A percentile compares a stretch with the other conserved stretches of the same genome.
Evolutionary conservation across 1,140 invertebrate species (phyloP).

Genomic region (Andricus grossulariae): DNA sequence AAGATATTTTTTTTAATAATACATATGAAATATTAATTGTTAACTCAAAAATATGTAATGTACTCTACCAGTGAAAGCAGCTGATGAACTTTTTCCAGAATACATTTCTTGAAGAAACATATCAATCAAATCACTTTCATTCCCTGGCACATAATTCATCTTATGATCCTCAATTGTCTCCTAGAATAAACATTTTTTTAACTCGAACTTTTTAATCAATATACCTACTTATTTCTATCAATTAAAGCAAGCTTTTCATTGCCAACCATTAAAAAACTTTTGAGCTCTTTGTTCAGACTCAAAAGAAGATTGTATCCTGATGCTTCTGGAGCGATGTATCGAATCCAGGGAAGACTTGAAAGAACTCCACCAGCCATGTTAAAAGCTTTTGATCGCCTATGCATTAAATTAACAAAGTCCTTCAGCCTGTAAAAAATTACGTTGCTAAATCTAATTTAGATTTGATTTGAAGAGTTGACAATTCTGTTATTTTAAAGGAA

Average conservation of each 20-base stretch:
- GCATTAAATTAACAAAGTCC: conserved; percentile 80
- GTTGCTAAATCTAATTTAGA: neutral
- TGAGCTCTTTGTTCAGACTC: conserved; percentile 79
- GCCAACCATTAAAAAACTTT: conserved; percentile 76
- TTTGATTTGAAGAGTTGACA: neutral
- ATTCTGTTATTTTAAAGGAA: conserved; percentile 5
- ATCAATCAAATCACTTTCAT: conserved; percentile 84
- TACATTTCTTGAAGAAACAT: conserved; percentile 85
- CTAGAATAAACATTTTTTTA: conserved; percentile 56
- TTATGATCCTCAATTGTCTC: conserved; percentile 80
- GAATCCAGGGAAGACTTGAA: conserved; percentile 82
- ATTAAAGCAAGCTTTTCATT: conserved; percentile 22
- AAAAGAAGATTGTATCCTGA: conserved; percentile 83
- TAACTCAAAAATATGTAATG: too few relatives aligned
- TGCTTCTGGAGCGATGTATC: conserved; percentile 80
- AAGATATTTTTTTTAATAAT: too few relatives aligned
- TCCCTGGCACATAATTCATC: conserved; percentile 71
- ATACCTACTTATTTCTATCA: neutral
- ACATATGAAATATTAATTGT: too few relatives aligned
- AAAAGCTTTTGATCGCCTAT: conserved; percentile 80
- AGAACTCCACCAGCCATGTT: conserved; percentile 83
- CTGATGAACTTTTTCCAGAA: conserved; percentile 64
- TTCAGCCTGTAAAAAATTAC: conserved; percentile 67
- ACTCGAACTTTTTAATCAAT: neutral
- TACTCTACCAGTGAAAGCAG: conserved; percentile 79